Base-by-base conservation (phyloP, 2,113 vertebrate genomes). In the Octodon degus region DNA sequence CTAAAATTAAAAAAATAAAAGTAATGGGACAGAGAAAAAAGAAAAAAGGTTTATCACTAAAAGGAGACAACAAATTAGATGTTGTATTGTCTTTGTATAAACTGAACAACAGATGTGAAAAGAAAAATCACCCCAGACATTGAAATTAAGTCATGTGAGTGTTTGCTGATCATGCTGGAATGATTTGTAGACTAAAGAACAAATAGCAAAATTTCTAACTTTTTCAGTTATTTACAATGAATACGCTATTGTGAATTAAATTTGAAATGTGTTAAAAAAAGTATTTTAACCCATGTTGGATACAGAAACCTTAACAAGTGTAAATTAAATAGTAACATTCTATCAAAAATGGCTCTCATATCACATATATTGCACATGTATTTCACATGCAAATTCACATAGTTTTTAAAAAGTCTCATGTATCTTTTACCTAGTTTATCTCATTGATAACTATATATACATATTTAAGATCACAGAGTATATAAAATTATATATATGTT, bases 381-480 rank as follows among this genome's bases (percentile, higher is more conserved):
- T 32, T n/a, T 81, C 32, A 55, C 19, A 7, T 89, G 30, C 25
- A 32, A 43, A 81, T 84, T 89, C 82, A 50, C 30, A 53, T 63
- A 4, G 43, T 55, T 91, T 27, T 95, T 79, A 63, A 79, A 90
- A 85, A 62, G 37, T 92, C 27, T n/a, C 37, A n/a, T 47, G 16
- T 9, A 68, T 62, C 85, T 53, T 90, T 90, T 5, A 80, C 24
- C 20, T 17, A 62, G 11, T 83, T 90, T 96, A 77, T 7, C 32
- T 47, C 10, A 58, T 7, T 70, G 19, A 30, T 81, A 94, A 72
- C 19, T 58, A 34, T n/a, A 60, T 16, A 20, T 90, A 17, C 9
- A 37, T 95, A 19, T 81, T 89, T 91, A 89, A 94, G 25, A 60
- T 85, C 7, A 81, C 9, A 60, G 37, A 68, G 50, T 94, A 91